phyloP scores from a whole-genome alignment of 2,888 invertebrate species.

The Tetrapedia diversipes region DNA sequence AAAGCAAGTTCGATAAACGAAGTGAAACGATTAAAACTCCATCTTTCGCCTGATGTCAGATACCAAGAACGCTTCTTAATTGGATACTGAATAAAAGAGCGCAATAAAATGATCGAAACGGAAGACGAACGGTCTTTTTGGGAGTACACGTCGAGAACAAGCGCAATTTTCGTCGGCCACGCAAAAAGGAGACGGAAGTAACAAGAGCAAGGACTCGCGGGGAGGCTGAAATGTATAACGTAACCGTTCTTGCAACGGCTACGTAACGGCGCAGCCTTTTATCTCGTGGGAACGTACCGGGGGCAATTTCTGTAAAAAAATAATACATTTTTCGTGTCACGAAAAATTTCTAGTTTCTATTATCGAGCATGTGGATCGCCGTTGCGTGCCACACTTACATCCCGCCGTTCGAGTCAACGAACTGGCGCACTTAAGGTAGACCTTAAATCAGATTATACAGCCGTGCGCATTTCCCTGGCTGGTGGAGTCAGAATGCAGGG shows the following conservation, averaged over 20 bases:
- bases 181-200: neutral
- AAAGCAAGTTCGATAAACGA: no score
- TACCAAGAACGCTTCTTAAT: no score
- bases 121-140: no score
- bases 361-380: constrained; percentile 62
- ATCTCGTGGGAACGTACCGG: constrained; percentile 2
- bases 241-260: neutral
- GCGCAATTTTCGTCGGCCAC: constrained; percentile 1
- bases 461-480: constrained; percentile 55
- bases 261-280: neutral
- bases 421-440: constrained; percentile 57
- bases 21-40: no score
- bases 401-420: constrained; percentile 61
- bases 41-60: no score
- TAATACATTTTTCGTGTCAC: constrained; percentile 45
- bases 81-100: no score
- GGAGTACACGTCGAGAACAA: no score
- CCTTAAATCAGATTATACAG: constrained; percentile 69
- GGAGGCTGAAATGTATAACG: neutral
- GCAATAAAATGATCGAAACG: no score
- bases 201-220: neutral
- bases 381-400: constrained; percentile 61
- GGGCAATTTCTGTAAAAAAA: constrained; percentile 35
- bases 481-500: constrained; percentile 36
- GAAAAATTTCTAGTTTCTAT: constrained; percentile 49